Evolutionary conservation across 1,140 invertebrate genomes (phyloP), one percentile per base, ranked within the genome.

Genomic region (Bombus cullumanus): DNA sequence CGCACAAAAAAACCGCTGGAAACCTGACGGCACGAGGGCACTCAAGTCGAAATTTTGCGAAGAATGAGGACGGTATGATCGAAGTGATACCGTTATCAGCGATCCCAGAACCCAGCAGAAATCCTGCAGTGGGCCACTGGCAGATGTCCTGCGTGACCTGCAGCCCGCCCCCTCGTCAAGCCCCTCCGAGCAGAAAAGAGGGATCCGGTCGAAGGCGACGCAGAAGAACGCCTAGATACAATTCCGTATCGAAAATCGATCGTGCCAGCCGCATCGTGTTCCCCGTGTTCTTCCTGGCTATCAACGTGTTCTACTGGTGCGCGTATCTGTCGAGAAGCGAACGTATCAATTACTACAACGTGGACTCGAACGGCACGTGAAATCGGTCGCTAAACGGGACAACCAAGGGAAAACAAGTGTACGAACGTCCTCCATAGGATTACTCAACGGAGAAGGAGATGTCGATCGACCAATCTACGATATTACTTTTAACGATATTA

Each of bases 271-370:
- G 97, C 28, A 95, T 98, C 43, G 96, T 98, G 43, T 98, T 98
- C 92, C 97, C 97, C 2, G 87, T 98, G 62, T 96, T 97, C 53
- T 98, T 98, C 91, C 92, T 98, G 8, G 95, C 97, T 37, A 97
- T 98, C 81, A 98, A 98, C 93, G 93, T 97, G 69, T 97, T 97
- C 94, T 98, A 98, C 92, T 98, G 97, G 97, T 97, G 96, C 89
- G 96, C 96, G 2, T 98, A 98, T 92, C 94, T 98, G 43, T 96
- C 96, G 73, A 95, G 97, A 80, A 97, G 96, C 90, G 96, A 97
- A 86, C 91, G 96, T 68, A 96, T 96, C 62, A 92, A 92, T 66
- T 94, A 94, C 79, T 90, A 94, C 76, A 92, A 92, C 79, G 78
- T 75, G 37, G 84, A 83, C 57, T 37, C 81, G 41, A 85, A 85